phyloP scores from a whole-genome alignment of 35 echinoderm and acorn worm genomes.

The Anneissia japonica region DNA sequence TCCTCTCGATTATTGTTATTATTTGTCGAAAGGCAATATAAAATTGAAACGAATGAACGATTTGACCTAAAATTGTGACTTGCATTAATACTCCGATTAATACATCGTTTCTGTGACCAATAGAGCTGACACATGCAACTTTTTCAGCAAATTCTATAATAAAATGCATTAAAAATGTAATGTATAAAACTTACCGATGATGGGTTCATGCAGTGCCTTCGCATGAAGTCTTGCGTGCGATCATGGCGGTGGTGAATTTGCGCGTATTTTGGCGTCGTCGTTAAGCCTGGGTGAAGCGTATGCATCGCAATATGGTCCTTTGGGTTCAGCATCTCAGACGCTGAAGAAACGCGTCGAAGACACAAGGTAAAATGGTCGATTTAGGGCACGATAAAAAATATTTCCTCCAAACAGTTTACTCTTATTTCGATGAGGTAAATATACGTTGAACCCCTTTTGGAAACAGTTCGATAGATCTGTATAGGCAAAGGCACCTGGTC shows the following conservation, averaged over 20 bases:
- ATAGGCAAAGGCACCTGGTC: neutral
- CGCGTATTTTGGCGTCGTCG: neutral
- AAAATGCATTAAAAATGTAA: neutral
- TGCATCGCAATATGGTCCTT: neutral
- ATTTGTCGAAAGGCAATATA: neutral
- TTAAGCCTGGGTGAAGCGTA: neutral
- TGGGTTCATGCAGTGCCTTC: neutral
- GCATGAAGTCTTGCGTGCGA: neutral
- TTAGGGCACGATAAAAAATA: neutral
- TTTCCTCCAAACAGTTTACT: neutral
- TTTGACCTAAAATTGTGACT: neutral
- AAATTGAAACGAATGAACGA: neutral
- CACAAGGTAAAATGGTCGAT: neutral
- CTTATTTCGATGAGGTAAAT: neutral
- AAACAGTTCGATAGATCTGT: neutral
- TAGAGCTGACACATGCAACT: too few relatives aligned
- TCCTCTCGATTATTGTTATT: neutral
- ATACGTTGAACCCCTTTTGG: neutral
- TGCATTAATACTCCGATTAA: too few relatives aligned
- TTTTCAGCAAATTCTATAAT: neutral
- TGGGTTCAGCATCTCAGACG: neutral
- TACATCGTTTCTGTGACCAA: too few relatives aligned
- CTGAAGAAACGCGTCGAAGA: neutral
- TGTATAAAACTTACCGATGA: neutral
- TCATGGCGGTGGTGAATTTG: neutral